phyloP scores from a whole-genome alignment of 2,888 invertebrate species.

The Sialis lutaria region DNA sequence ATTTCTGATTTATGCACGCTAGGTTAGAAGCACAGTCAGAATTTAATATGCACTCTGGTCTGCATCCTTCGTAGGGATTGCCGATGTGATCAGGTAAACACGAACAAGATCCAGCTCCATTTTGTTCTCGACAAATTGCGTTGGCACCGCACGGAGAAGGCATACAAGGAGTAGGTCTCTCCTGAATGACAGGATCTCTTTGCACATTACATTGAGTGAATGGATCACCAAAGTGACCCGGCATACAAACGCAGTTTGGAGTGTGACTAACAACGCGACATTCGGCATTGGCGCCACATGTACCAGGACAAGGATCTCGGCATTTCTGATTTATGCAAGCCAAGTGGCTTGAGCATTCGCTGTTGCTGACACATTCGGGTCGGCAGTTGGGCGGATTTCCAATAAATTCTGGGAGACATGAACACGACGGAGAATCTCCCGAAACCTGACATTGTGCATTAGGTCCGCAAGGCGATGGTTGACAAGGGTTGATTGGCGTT shows the following conservation, averaged over 20 bases:
- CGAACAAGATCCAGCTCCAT: conserved; percentile 32
- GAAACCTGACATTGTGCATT: conserved; percentile 56
- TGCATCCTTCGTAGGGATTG: conserved; percentile 39
- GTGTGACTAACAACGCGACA: conserved; percentile 54
- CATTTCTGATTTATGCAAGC: conserved; percentile 53
- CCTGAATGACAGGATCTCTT: conserved; percentile 15
- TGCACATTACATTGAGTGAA: conserved; percentile 33
- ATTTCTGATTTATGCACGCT: conserved; percentile 36
- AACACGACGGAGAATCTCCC: conserved; percentile 52
- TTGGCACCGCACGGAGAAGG: conserved; percentile 33
- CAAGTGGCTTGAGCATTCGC: conserved; percentile 45
- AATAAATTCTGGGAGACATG: conserved; percentile 42
- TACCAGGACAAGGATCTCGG: conserved; percentile 47
- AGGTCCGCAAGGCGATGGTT: conserved; percentile 64
- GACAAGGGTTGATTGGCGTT: conserved; percentile 39
- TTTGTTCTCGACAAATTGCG: conserved; percentile 29
- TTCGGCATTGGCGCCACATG: conserved; percentile 51
- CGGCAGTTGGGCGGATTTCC: conserved; percentile 51
- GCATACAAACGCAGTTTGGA: conserved; percentile 46
- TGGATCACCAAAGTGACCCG: conserved; percentile 40
- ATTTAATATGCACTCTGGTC: conserved; percentile 35
- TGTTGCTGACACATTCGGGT: conserved; percentile 50
- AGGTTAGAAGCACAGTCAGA: conserved; percentile 35
- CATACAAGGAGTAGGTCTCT: conserved; percentile 21
- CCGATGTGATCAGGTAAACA: conserved; percentile 32